phyloP scores from a whole-genome alignment of 2,797 vertebrate species.

The Hafferia zeledoni region DNA sequence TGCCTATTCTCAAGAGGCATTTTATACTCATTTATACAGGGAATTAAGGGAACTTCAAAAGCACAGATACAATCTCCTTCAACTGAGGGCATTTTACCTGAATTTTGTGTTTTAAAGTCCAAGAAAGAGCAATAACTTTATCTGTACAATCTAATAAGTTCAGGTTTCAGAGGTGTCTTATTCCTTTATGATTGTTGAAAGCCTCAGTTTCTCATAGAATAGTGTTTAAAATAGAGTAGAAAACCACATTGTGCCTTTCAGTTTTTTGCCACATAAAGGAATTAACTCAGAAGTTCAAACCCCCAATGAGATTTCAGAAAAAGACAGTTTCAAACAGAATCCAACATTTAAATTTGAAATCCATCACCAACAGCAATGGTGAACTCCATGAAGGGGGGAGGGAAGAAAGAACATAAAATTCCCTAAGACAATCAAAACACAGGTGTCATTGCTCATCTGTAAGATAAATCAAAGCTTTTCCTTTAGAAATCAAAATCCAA shows the following conservation, averaged over 20 bases:
- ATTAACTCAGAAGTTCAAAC: background rate
- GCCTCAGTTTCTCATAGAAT: background rate
- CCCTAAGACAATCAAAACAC: background rate
- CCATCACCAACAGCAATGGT: background rate
- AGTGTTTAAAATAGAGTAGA: background rate
- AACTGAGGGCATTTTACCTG: background rate
- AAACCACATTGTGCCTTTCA: background rate
- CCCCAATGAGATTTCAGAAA: background rate
- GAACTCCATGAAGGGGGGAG: fast-evolving
- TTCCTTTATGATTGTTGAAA: background rate
- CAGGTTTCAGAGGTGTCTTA: background rate
- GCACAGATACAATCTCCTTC: background rate
- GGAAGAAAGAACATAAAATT: fast-evolving
- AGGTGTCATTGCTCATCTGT: background rate
- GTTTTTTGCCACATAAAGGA: background rate
- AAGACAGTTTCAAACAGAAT: background rate
- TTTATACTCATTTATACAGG: background rate
- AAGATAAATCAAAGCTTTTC: background rate
- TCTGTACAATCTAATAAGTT: background rate
- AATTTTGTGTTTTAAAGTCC: background rate
- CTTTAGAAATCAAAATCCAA: background rate
- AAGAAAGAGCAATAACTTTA: background rate
- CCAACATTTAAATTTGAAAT: background rate
- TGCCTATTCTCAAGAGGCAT: background rate
- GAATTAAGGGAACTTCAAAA: background rate